Evolutionary conservation across 2,113 vertebrate genomes (phyloP).

Genomic region (Axis porcinus): DNA sequence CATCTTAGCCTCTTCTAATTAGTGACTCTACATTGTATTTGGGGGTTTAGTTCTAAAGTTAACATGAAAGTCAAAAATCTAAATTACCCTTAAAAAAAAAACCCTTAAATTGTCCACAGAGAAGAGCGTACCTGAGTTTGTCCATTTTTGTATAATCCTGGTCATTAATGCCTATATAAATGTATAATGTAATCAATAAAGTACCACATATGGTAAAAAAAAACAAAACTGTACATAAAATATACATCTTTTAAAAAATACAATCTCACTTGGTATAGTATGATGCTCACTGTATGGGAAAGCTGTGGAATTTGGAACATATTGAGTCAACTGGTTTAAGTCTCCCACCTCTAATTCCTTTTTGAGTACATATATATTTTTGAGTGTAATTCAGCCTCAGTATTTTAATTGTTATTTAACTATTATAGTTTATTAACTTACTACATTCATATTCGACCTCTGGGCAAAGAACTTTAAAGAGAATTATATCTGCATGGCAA

Average conservation of each 20-base stretch:
- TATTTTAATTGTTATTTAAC: conserved; percentile 20
- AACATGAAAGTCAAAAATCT: background rate
- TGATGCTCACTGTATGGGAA: background rate
- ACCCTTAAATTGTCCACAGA: background rate
- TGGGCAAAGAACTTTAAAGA: background rate
- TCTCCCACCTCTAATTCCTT: background rate
- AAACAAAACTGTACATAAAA: conserved; percentile 10
- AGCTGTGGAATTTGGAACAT: background rate
- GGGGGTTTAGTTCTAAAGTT: background rate
- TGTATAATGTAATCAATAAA: background rate
- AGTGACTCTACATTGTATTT: background rate
- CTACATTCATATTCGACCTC: background rate
- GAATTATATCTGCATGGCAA: background rate
- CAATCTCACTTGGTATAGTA: background rate
- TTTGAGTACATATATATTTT: background rate
- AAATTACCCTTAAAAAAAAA: background rate
- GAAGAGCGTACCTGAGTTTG: background rate
- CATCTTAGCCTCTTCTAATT: background rate
- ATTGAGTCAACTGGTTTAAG: background rate
- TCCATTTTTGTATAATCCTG: background rate
- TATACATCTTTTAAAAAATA: background rate
- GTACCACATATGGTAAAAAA: background rate
- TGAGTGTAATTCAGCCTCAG: background rate
- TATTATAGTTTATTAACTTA: background rate
- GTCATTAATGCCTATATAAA: background rate